Percentiles rank a stretch among this genome's conserved stretches.
Conservation (phyloP, 2,113 vertebrate genomes). For the Labeo catla region DNA sequence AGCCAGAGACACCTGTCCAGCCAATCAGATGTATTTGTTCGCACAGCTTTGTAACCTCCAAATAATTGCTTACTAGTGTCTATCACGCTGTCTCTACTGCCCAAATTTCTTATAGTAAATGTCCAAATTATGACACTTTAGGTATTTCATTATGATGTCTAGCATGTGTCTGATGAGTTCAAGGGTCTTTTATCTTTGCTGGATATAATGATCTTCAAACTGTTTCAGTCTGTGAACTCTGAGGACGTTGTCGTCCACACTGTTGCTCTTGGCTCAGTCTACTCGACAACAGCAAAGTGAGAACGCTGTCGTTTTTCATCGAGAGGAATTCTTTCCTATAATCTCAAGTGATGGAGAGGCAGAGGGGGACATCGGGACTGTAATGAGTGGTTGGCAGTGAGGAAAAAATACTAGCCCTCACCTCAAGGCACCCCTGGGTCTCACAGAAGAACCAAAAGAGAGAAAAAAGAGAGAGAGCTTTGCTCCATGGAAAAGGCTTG, state of each 20-base stretch:
- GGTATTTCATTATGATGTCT: not conserved
- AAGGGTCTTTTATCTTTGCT: slow-evolving; percentile 49
- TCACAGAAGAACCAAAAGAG: slow-evolving; percentile 44
- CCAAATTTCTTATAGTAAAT: slow-evolving; percentile 14
- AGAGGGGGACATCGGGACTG: slow-evolving; percentile 39
- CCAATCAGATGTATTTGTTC: slow-evolving; percentile 81
- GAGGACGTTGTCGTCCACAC: slow-evolving; percentile 28
- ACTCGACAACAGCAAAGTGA: slow-evolving; percentile 38
- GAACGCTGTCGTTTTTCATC: slow-evolving; percentile 53
- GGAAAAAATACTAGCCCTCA: slow-evolving; percentile 44
- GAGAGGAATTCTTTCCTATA: slow-evolving; percentile 57
- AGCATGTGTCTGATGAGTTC: slow-evolving; percentile 29
- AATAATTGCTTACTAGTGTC: slow-evolving; percentile 92
- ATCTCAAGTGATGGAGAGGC: slow-evolving; percentile 51
- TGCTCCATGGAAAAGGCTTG: slow-evolving; percentile 46
- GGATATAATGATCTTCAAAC: slow-evolving; percentile 33
- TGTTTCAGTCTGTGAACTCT: slow-evolving; percentile 54
- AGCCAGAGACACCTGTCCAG: slow-evolving; percentile 78
- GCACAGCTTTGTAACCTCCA: slow-evolving; percentile 79
- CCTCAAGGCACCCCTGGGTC: slow-evolving; percentile 49
- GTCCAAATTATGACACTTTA: not conserved
- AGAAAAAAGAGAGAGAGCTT: slow-evolving; percentile 10
- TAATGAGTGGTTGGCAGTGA: slow-evolving; percentile 61
- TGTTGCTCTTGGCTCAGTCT: slow-evolving; percentile 57
- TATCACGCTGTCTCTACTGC: slow-evolving; percentile 79